Evolutionary conservation across 2,888 invertebrate species (phyloP).

Genomic region (Phlogophora meticulosa): DNA sequence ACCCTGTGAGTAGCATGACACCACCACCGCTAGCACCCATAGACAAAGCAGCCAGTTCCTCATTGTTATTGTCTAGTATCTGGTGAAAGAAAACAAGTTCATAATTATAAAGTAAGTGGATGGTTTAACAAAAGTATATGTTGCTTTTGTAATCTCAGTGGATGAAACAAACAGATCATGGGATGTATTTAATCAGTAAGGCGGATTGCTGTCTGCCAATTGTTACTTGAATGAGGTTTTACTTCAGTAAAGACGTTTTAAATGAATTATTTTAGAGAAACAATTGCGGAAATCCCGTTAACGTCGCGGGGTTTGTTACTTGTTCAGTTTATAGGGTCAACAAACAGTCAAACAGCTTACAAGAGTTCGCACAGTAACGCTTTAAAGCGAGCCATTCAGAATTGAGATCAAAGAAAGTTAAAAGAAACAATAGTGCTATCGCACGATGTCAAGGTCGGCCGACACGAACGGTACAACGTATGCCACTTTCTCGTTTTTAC

Average conservation of each 20-base stretch:
- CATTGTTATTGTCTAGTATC: constrained; percentile 73
- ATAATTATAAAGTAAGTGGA: not conserved
- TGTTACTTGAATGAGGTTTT: not conserved
- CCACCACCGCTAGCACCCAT: constrained; percentile 83
- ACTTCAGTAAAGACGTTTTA: not conserved
- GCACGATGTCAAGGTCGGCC: constrained; percentile 46
- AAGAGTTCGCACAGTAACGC: not conserved
- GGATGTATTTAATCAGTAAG: not conserved
- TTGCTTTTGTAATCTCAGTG: too few relatives aligned
- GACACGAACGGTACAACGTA: constrained; percentile 7
- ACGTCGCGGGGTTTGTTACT: not conserved
- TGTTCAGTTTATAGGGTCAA: not conserved
- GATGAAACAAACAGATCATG: not conserved
- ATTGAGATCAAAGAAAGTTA: constrained; percentile 55
- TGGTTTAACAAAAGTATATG: not conserved
- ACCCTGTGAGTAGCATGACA: constrained; percentile 75
- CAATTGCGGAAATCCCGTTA: too few relatives aligned
- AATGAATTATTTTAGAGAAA: not conserved
- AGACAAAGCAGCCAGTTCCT: constrained; percentile 75
- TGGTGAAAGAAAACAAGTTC: constrained; percentile 49
- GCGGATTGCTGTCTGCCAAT: not conserved
- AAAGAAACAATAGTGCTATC: constrained; percentile 34
- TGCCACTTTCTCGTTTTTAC: constrained; percentile 47
- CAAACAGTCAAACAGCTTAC: not conserved
- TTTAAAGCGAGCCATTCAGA: not conserved